Evolutionary conservation across 2,888 invertebrate genomes (phyloP).

Genomic region (Andrena flavipes): DNA sequence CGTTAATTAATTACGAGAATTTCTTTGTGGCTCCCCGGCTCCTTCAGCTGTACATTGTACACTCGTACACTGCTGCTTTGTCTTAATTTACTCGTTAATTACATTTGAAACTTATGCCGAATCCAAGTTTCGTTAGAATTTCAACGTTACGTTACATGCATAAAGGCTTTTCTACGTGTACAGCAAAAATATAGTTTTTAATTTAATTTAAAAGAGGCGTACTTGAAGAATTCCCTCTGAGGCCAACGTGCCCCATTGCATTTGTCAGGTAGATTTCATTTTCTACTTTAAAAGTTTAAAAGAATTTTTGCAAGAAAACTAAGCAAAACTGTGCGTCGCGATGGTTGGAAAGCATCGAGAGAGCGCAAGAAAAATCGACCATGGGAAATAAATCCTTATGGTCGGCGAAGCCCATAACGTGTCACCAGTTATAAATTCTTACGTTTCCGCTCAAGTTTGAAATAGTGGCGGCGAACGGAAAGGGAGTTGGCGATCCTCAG

Average conservation of each 20-base stretch:
- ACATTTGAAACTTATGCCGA: neutral
- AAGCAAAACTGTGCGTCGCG: constrained; percentile 7
- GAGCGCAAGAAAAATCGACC: constrained; percentile 42
- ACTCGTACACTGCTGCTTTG: neutral
- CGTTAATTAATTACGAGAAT: constrained; percentile 15
- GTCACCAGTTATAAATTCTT: constrained; percentile 71
- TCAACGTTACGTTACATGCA: too few relatives aligned
- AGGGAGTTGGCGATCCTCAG: constrained; percentile 24
- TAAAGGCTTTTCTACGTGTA: too few relatives aligned
- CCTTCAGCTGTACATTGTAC: neutral
- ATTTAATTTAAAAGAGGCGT: too few relatives aligned
- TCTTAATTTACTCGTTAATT: too few relatives aligned
- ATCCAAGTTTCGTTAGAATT: neutral
- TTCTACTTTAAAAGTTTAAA: too few relatives aligned
- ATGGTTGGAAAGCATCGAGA: constrained; percentile 28
- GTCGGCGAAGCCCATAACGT: constrained; percentile 56
- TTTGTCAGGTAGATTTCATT: too few relatives aligned
- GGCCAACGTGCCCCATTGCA: too few relatives aligned
- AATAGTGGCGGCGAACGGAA: constrained; percentile 56
- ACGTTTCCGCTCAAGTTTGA: constrained; percentile 54
- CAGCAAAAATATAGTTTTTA: too few relatives aligned
- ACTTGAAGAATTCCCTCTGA: too few relatives aligned
- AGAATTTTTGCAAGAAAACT: neutral
- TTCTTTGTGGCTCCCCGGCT: neutral
- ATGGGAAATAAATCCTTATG: constrained; percentile 63